Base-by-base conservation (phyloP, 2,113 vertebrate species). In the Cairina moschata region DNA sequence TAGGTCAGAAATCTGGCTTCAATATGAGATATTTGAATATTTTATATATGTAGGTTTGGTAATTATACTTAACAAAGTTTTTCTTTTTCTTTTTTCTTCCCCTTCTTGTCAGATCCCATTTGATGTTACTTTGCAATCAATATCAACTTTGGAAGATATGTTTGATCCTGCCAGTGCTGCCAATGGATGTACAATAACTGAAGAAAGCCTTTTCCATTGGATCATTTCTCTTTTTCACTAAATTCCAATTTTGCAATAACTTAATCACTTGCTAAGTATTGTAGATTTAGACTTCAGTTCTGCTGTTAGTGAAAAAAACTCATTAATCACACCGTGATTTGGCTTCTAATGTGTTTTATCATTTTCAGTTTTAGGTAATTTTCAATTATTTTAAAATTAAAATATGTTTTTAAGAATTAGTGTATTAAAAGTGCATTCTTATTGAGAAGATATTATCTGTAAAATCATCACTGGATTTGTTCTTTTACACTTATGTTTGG, bases 81-180 rank as follows among this genome's bases (percentile, higher is more conserved):
- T 13, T 31, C 7, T 66, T 65, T 22, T 18, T 22, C 85, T 81
- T 58, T 85, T 10, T 11, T 20, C 20, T 76, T 48, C 31, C 59
- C 58, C 71, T 48, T 31, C 91, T 76, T 86, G 71, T 20, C 97
- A 99, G 98, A 86, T 98, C 40, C 98, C 98, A 60, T 98, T 98
- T 96, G 97, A 98, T 26, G 13, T 98, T 81, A 98, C 97, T 42
- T 93, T 97, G 85, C 95, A 97, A 71, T 96, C 95, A 82, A 92
- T 99, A 95, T 55, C 87, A 85, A 97, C 85, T 83, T 97, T 99
- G 74, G 98, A 98, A 97, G 97, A 94, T 88, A 98, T 99, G 94
- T 99, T 99, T 96, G 98, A 99, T 97, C 98, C 97, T 84, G 89
- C 96, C 32, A 96, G 48, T 56, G 97, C 97, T 84, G 89, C 96